Conservation (phyloP, 2,888 invertebrate genomes). For the Drosophila borealis region DNA sequence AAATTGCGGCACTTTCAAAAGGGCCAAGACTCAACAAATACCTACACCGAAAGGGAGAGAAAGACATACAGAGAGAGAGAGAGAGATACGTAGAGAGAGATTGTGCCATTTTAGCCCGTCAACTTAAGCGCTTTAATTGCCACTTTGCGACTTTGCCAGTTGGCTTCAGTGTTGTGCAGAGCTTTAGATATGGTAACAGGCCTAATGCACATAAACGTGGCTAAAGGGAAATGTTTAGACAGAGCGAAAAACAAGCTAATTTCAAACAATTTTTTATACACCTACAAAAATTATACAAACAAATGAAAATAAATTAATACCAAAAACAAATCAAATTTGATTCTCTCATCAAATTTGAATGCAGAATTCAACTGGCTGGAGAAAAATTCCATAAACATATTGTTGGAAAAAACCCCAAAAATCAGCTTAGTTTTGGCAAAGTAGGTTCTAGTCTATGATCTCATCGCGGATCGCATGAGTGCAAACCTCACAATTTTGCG, state of each 20-base stretch:
- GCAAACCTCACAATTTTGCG: neutral
- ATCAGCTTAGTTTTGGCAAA: neutral
- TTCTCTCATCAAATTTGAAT: neutral
- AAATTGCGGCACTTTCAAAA: conserved; percentile 75
- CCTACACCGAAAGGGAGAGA: neutral
- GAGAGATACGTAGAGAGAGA: conserved; percentile 29
- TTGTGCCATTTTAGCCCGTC: conserved; percentile 64
- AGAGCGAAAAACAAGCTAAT: neutral
- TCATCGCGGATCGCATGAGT: neutral
- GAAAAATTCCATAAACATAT: no score
- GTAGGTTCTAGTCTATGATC: neutral
- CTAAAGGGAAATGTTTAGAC: conserved; percentile 5
- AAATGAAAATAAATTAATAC: neutral
- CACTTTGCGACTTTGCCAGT: conserved; percentile 25
- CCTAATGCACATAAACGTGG: conserved; percentile 13
- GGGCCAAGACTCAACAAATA: conserved; percentile 13
- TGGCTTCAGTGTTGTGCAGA: conserved; percentile 26
- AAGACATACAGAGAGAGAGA: neutral
- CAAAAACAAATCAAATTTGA: neutral
- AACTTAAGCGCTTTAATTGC: conserved; percentile 67
- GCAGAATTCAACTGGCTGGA: neutral
- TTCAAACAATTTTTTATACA: no score
- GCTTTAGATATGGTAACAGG: conserved; percentile 34
- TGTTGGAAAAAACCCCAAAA: neutral
- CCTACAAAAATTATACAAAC: no score